Conservation (phyloP, 92 coral and sea anemone genomes). For the Virgularia gustaviana region DNA sequence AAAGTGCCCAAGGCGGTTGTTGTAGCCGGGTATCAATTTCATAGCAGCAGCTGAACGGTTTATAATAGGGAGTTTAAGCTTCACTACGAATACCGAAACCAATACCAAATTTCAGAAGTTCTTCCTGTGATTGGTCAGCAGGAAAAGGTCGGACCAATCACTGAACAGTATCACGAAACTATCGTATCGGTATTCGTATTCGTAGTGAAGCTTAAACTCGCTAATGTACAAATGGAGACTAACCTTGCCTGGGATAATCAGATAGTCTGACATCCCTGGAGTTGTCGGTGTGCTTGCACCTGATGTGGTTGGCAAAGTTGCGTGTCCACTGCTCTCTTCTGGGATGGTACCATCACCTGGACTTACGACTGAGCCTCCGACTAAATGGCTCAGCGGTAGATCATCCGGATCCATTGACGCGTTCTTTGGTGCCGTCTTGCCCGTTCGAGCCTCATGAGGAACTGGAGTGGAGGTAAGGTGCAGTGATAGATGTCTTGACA, state of each 20-base stretch:
- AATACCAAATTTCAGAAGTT: too few relatives aligned
- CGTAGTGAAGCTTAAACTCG: too few relatives aligned
- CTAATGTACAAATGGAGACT: too few relatives aligned
- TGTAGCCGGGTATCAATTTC: too few relatives aligned
- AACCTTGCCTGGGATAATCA: neutral
- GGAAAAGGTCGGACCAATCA: too few relatives aligned
- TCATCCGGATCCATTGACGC: constrained; percentile 16
- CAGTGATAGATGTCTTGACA: constrained; percentile 13
- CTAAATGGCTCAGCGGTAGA: constrained; percentile 12
- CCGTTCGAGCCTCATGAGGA: neutral
- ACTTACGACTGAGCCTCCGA: neutral
- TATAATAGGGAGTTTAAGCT: too few relatives aligned
- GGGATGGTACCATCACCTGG: neutral
- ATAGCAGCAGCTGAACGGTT: too few relatives aligned
- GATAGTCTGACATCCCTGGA: neutral
- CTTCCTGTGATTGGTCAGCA: too few relatives aligned
- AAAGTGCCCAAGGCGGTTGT: too few relatives aligned
- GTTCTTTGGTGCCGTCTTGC: neutral
- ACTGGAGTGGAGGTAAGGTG: constrained; percentile 2
- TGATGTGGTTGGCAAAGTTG: neutral
- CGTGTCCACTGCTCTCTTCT: neutral
- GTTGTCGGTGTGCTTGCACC: neutral
- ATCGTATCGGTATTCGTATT: too few relatives aligned
- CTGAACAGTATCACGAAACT: too few relatives aligned
- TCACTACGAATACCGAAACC: too few relatives aligned